phyloP scores from a whole-genome alignment of 2,797 vertebrate genomes.

The Phrynocephalus guinanensis region DNA sequence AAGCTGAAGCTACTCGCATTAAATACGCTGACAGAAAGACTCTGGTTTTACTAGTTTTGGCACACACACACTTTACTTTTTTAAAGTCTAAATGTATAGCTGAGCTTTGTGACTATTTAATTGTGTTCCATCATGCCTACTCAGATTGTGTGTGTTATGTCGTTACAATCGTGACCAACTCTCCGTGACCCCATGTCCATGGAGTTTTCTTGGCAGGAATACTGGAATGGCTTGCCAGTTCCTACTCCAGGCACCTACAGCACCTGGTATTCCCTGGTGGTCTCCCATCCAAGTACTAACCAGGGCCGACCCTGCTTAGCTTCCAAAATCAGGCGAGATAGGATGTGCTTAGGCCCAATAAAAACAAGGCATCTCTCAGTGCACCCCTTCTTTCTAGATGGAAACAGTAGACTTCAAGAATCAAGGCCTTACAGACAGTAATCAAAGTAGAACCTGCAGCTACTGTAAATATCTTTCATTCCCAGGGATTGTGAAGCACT shows the following conservation, averaged over 20 bases:
- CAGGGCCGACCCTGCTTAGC: too few species aligned
- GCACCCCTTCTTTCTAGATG: background rate
- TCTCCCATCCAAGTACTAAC: too few species aligned
- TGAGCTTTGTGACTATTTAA: background rate
- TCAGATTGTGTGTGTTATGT: background rate
- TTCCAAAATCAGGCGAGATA: too few species aligned
- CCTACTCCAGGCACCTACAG: too few species aligned
- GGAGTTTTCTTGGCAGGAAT: too few species aligned
- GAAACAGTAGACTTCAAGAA: background rate
- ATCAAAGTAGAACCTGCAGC: conserved; percentile 19
- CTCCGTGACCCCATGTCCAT: too few species aligned
- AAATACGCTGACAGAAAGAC: conserved; percentile 10
- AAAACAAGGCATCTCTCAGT: background rate
- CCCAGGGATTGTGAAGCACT: rapidly evolving
- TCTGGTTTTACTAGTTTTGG: conserved; percentile 12
- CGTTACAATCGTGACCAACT: too few species aligned
- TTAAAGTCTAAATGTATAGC: background rate
- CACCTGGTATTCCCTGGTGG: too few species aligned
- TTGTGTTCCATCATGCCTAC: background rate
- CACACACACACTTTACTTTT: background rate
- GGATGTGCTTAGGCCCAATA: background rate
- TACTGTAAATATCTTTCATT: conserved; percentile 6
- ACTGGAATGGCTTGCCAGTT: too few species aligned
- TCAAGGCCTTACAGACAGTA: background rate
- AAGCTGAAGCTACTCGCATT: background rate